phyloP scores from a whole-genome alignment of 2,888 invertebrate genomes.

The Ophonus ardosiacus region DNA sequence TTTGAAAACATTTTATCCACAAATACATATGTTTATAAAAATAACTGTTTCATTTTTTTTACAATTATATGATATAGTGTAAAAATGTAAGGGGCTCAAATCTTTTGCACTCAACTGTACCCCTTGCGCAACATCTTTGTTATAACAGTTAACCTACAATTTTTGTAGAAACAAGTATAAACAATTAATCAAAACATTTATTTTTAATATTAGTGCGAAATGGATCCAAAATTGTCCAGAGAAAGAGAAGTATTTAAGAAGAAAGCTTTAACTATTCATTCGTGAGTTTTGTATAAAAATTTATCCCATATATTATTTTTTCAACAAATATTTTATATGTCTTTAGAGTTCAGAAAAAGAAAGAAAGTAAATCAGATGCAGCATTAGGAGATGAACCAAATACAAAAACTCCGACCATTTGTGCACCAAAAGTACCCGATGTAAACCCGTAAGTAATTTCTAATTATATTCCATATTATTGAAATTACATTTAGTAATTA shows the following conservation, averaged over 20 bases:
- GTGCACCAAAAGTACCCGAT: slow-evolving; percentile 84
- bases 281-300: slow-evolving; percentile 78
- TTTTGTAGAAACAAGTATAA: neutral
- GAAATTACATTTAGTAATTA: neutral
- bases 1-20: too few relatives aligned
- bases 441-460: slow-evolving; percentile 79
- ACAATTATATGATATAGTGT: too few relatives aligned
- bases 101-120: too few relatives aligned
- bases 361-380: slow-evolving; percentile 80
- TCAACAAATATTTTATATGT: slow-evolving; percentile 47
- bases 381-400: slow-evolving; percentile 82
- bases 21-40: too few relatives aligned
- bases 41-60: too few relatives aligned
- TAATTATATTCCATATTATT: neutral
- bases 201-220: slow-evolving; percentile 74
- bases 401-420: slow-evolving; percentile 82
- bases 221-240: slow-evolving; percentile 95
- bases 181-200: neutral
- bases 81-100: too few relatives aligned
- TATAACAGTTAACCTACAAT: neutral
- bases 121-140: too few relatives aligned
- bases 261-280: slow-evolving; percentile 92
- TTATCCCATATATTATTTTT: slow-evolving; percentile 34
- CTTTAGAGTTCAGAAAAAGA: slow-evolving; percentile 89
- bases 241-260: slow-evolving; percentile 97